Conservation (phyloP, 2,113 vertebrate species). For the Corapipo altera region DNA sequence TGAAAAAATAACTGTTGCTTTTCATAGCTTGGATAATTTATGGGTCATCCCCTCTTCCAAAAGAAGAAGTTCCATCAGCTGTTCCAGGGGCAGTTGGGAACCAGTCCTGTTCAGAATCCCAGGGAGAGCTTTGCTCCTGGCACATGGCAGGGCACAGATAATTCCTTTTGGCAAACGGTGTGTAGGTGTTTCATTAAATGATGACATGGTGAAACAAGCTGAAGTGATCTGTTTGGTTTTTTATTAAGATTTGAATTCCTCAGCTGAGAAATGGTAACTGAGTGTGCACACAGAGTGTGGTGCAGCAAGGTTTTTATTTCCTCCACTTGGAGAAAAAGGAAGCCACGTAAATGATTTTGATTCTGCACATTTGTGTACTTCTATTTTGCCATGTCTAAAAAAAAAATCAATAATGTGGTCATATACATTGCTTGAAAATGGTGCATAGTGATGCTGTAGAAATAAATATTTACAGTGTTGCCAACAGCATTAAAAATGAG, state of each 20-base stretch:
- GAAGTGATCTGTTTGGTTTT: neutral
- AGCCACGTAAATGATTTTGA: neutral
- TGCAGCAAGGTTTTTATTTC: neutral
- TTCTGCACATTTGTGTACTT: neutral
- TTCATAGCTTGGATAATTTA: neutral
- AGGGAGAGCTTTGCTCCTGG: neutral
- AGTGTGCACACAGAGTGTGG: neutral
- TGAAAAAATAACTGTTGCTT: neutral
- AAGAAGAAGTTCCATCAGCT: neutral
- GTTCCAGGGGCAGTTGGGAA: neutral
- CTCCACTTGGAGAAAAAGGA: neutral
- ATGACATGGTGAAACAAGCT: neutral
- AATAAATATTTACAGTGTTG: neutral
- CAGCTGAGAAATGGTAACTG: neutral
- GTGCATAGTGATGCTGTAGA: neutral
- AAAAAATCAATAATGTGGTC: neutral
- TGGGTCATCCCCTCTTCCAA: neutral
- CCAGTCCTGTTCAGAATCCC: neutral
- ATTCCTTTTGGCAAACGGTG: neutral
- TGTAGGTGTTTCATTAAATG: neutral
- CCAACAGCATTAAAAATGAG: neutral
- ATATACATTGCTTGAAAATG: neutral
- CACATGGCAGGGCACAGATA: neutral
- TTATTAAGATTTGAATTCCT: neutral
- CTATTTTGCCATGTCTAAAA: neutral